Evolutionary conservation across 2,888 invertebrate genomes (phyloP), one percentile per base, ranked within the genome.

Genomic region (Conistra vaccinii): DNA sequence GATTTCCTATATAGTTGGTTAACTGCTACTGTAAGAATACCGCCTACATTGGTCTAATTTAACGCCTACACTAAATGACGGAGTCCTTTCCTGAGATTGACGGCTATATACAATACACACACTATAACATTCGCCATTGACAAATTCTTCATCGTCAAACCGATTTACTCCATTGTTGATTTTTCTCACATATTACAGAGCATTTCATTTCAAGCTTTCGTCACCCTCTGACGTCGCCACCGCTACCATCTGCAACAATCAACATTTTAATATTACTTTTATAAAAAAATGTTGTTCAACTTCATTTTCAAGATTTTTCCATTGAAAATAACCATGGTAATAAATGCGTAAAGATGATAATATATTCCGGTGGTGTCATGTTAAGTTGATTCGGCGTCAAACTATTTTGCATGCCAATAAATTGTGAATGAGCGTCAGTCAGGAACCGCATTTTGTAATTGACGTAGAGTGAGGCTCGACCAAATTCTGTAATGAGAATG

Each of bases 321-420:
- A 51, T 57, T 68, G 6, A 14, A 29, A 63, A 35, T 58, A 45
- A 60, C 51, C 17, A 63, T 60, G 53, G 35, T 17, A 73, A 82
- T 63, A 65, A 73, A 73, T 65, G 57, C n/a, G 32, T 71, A 68
- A 12, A 42, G 42, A 83, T 82, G 79, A 73, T 82, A 77, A 79
- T 74, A 68, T 85, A 87, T 88, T 87, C 85, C 73, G 67, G 72
- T 69, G 81, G 77, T 85, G 84, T 87, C 84, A 85, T 83, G 85
- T 88, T 82, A 86, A 86, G 76, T 82, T 85, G 81, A 86, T 84
- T 83, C 80, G 80, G 80, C 85, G 83, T 87, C 87, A 86, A 86
- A 85, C 80, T 84, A 80, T 87, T 90, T 90, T 85, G 81, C 87
- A 88, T 89, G 84, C 82, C 85, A 88, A 87, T 87, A 86, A 83